Evolutionary conservation across 2,888 invertebrate genomes (phyloP), one percentile per base, ranked within the genome.

Genomic region (Oscheius myriophilus): DNA sequence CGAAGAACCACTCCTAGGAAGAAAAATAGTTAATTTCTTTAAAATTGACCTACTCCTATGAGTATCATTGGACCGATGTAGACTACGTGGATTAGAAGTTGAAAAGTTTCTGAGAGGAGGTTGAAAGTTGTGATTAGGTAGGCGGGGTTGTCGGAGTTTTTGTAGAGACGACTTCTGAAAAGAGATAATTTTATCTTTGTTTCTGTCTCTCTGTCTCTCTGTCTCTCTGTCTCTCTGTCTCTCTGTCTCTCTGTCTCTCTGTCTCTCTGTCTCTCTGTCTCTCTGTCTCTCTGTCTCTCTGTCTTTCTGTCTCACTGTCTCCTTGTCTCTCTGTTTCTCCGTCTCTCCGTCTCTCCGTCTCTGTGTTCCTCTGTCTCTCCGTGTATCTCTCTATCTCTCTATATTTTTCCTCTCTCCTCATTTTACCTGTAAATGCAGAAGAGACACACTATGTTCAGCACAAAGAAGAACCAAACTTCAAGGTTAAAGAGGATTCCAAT

Each of bases 1-100:
- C 33, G 55, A 55, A 55, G 41, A 55, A 39, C 55, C 55, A 55
- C 12, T 55, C 26, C 55, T 55, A 39, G 26, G 7, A 55, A 2
- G 7, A 25, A 23, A 2, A 18, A 55, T 33, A 6, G 4, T 33
- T 33, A n/a, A 11, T n/a, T 12, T 12, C 12, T 3, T 33, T 33
- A 6, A 33, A 33, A 6, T 9, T 33, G 33, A 23, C 16, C 1
- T 16, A 55, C 55, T 3, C 55, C 55, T 1, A 55, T 2, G 2
- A 55, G 41, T 55, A 55, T 55, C 14, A 39, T 16, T 1, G 55
- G 55, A 1, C 55, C 55, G 21, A 55, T 18, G 41, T 55, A 55
- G 12, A 55, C 7, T 9, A 55, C 41, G 26, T 55, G 55, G 9
- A 55, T 39, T 1, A 55, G 14, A 3, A 55, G 55, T 26, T 55